Base-by-base conservation (phyloP, 2,797 vertebrate species). In the Potorous gilbertii region DNA sequence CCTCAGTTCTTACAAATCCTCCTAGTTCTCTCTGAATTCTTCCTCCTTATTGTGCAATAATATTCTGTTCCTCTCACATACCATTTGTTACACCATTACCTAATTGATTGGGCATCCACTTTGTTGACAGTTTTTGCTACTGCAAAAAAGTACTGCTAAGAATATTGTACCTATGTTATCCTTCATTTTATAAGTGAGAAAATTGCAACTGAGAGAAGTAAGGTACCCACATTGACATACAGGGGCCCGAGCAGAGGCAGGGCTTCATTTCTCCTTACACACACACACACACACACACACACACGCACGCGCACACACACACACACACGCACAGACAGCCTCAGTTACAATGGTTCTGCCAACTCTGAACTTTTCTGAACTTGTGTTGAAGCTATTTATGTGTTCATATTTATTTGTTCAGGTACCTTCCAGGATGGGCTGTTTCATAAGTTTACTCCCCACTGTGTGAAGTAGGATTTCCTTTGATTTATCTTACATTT, bases 381-480 rank as follows among this genome's bases (percentile, higher is more conserved):
- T 46, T 27, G 74, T 46, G 46, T 87, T 87, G 40, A 87, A 87
- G 21, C 74, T 87, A 87, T 87, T 87, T 87, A 50, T 46, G 74
- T 87, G 40, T 87, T 87, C 74, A 11, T 46, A 87, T 46, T 87
- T 87, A 87, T 87, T 87, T 87, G 10, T 87, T 87, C 74, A 46
- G 74, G 74, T 46, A 50, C 74, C 40, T 87, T 87, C 40, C 74
- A 87, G 74, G 74, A 87, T 81, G 74, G 40, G 18, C 74, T 46
- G 40, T 87, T 46, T 87, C 40, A 87, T 87, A 87, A 87, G 74
- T 87, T 87, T 46, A 87, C 21, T 50, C 24, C 74, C 74, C 21
- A 87, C 62, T 87, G 74, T 87, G 74, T 87, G 40, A 87, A 87
- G 74, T 87, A 87, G 40, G 74, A 87, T 87, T 87, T 87, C 74